Evolutionary conservation across 2,797 vertebrate genomes (phyloP), one percentile per base, ranked within the genome.

Genomic region (Thunnus albacares): DNA sequence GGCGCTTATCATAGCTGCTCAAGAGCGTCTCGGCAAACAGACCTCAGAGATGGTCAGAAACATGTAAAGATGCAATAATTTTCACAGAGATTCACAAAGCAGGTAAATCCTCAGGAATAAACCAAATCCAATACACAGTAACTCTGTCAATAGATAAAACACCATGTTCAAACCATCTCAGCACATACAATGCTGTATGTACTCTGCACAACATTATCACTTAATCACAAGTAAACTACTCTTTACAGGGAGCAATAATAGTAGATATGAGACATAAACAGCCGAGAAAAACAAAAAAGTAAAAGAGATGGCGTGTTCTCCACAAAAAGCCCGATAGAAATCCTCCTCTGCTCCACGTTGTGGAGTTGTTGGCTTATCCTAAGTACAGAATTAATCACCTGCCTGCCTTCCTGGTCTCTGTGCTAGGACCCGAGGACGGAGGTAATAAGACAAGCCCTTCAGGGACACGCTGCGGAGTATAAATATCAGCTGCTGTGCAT

Each of bases 381-480:
- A 96, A 97, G 97, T 96, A 96, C 96, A 95, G 96, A 98, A 99
- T 99, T 98, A 99, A 99, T 99, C 97, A 99, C 97, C 96, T 96
- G 94, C 96, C 98, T 96, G 95, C 96, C 97, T 97, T 96, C 94
- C 95, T 96, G 96, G 88, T 97, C 96, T 97, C 96, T 95, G 95
- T 94, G 95, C 96, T 95, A 96, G 97, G 97, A 97, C 97, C 97
- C 94, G 95, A 96, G 96, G 96, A 98, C 96, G 93, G 96, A 97
- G 96, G 97, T 97, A 99, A 98, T 99, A 98, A 98, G 97, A 97
- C 97, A 96, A 96, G 95, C 96, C 97, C 97, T 97, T 97, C 95
- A 96, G 97, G 96, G 97, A 97, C 95, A 93, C 94, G 92, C 95
- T 92, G 96, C 95, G 87, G 94, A 97, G 96, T 97, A 97, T 97